Evolutionary conservation across 53 echinoderm and acorn worm species (phyloP), one percentile per base, ranked within the genome.

Genomic region (Paelopatides confundens): DNA sequence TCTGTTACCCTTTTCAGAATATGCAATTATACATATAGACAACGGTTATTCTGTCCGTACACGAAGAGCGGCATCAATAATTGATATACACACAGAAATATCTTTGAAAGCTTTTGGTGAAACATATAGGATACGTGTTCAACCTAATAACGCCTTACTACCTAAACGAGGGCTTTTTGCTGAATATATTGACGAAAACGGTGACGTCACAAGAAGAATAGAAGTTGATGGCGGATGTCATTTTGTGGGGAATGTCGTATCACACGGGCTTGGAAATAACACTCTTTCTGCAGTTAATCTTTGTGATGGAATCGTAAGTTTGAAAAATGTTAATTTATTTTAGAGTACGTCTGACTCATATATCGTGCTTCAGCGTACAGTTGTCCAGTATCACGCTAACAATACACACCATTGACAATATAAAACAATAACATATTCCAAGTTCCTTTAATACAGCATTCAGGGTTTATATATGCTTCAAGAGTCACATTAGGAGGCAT

Each of bases 251-350:
- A 64, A 82, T 62, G 86, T 90, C 6, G 28, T 82, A 31, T 93
- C 90, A 31, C 90, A 93, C 46, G 63, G 71, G 29, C 77, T 63
- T 54, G 86, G 48, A 31, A 78, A 87, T 37, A 83, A 87, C 33
- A 62, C 93, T 5, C 87, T 85, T 37, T 94, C 87, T 2, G 92
- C 96, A 4, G 58, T 96, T 18, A 94, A 85, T 71, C 77, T 92
- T 34, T 96, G 96, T 38, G 74, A 85, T 64, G 96, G 94, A 65
- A 26, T 93, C 66, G 96, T 96, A 86, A 92, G 92, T 90, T 4
- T 32, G 26, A 12, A 43, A 12, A 43, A n/a, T n/a, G n/a, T n/a
- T n/a, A n/a, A n/a, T n/a, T n/a, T n/a, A n/a, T n/a, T n/a, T n/a
- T n/a, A n/a, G n/a, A n/a, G n/a, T n/a, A n/a, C n/a, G n/a, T n/a